These are phyloP conservation scores for Borostomias antarcticus DNA, from an alignment of 2,797 vertebrate species.

Conservation along the genomic window DNA sequence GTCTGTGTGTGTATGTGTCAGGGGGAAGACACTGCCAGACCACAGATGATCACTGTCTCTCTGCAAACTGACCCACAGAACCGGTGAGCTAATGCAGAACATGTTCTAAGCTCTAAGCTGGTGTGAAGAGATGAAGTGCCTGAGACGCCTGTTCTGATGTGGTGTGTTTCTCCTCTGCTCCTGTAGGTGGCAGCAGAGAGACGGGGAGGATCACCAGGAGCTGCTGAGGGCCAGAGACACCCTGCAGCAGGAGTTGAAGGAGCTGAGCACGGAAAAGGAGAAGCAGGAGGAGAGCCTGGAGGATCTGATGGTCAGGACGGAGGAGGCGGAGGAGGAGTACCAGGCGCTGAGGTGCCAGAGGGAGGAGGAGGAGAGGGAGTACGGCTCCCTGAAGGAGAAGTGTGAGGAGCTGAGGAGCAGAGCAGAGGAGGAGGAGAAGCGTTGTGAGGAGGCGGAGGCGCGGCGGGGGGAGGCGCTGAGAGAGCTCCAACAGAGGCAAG, in stretches of 20 bases:
- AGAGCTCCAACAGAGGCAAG: not conserved
- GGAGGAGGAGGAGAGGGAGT: slow-evolving; percentile 1
- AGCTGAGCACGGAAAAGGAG: slow-evolving; percentile 16
- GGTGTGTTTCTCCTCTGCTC: not conserved
- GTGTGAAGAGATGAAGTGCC: not conserved
- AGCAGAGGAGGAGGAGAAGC: slow-evolving; percentile 14
- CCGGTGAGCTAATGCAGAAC: not conserved
- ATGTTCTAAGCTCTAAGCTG: not conserved
- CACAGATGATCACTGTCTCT: slow-evolving; percentile 7
- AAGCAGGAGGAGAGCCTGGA: slow-evolving; percentile 36
- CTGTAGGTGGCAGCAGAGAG: slow-evolving; percentile 18
- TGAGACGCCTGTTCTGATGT: too few species aligned
- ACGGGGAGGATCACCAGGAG: not conserved
- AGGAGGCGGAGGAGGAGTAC: not conserved
- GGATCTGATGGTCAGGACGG: slow-evolving; percentile 9
- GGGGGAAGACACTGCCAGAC: slow-evolving; percentile 8
- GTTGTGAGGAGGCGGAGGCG: not conserved
- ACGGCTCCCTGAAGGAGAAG: not conserved
- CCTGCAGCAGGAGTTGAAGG: not conserved
- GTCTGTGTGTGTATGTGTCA: not conserved
- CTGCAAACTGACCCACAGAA: slow-evolving; percentile 26
- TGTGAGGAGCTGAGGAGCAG: not conserved
- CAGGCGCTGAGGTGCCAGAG: not conserved
- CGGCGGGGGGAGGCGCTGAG: not conserved
- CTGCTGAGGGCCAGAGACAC: not conserved